Evolutionary conservation across 2,113 vertebrate genomes (phyloP), one percentile per base, ranked within the genome.

Genomic region (Bufo gargarizans): DNA sequence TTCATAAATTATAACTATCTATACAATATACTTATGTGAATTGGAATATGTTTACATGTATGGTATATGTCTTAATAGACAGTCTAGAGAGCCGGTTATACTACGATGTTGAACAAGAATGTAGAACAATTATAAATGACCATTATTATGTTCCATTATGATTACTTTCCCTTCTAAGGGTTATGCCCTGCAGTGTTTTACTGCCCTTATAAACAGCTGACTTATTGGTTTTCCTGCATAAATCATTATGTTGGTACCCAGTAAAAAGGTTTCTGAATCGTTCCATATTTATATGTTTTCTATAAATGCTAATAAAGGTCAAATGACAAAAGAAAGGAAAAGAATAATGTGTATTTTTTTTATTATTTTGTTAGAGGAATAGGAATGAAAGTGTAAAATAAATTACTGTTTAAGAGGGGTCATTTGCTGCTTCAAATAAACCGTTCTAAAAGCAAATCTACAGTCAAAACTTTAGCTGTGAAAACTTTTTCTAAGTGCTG

Each of bases 171-270:
- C 58, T 86, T 61, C 58, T 78, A 65, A 86, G 45, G 85, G 85
- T 77, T 77, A n/a, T 77, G 84, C 74, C 85, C 53, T 86, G 71
- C 20, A 77, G 59, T 63, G 45, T 77, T 86, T 86, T 86, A 65
- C 22, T 86, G 77, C 61, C 13, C 33, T 86, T 63, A 78, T 65
- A 55, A 22, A 78, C 20, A 78, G 74, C 19, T 50, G 58, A 77
- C 72, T 65, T 82, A 49, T 86, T 86, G 84, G 56, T 86, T 85
- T 86, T 16, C 45, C 50, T 65, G 22, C 59, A 78, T 86, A 86
- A 86, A 86, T 86, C 47, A 78, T 86, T 65, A 77, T 61, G 56
- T 45, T 77, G 72, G 55, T 16, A 22, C 45, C 59, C 43, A 86
- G 67, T 65, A n/a, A 86, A 65, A 86, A 50, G 58, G 72, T 20